Evolutionary conservation across 53 echinoderm and acorn worm genomes (phyloP).

Genomic region (Henricia sp.): DNA sequence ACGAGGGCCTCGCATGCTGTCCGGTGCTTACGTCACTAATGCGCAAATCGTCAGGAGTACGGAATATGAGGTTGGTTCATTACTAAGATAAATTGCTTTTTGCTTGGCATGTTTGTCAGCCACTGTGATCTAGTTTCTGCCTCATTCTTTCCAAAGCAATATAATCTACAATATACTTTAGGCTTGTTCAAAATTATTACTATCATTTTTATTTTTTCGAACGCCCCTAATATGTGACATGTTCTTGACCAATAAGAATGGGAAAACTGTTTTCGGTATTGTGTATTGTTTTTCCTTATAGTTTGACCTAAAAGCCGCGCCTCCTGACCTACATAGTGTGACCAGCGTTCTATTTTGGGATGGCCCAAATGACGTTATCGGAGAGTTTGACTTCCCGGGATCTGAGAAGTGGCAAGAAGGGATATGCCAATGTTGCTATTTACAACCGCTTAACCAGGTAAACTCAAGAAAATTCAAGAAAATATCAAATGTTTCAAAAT

Average conservation of each 20-base stretch:
- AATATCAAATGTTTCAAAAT: not conserved
- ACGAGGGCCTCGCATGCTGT: constrained; percentile 33
- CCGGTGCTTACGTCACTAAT: constrained; percentile 48
- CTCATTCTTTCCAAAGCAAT: not conserved
- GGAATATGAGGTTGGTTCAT: constrained; percentile 35
- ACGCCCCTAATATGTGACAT: too few relatives aligned
- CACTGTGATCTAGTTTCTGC: not conserved
- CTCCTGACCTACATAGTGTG: constrained; percentile 29
- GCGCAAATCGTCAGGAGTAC: constrained; percentile 48
- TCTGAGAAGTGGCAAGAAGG: constrained; percentile 42
- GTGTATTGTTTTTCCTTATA: not conserved
- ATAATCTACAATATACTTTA: too few relatives aligned
- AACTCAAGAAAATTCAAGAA: not conserved
- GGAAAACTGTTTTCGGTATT: not conserved
- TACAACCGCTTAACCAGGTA: constrained; percentile 48
- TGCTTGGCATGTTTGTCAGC: not conserved
- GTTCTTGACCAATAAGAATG: too few relatives aligned
- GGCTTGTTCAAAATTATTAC: too few relatives aligned
- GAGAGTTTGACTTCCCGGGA: constrained; percentile 42
- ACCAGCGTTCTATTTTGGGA: constrained; percentile 73
- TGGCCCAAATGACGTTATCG: constrained; percentile 53
- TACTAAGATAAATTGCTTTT: not conserved
- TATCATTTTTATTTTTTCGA: too few relatives aligned
- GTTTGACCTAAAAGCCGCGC: constrained; percentile 60
- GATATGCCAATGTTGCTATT: constrained; percentile 63